These are phyloP conservation scores for Chionomys nivalis DNA, from an alignment of 2,113 vertebrate genomes.

Conservation along the genomic window DNA sequence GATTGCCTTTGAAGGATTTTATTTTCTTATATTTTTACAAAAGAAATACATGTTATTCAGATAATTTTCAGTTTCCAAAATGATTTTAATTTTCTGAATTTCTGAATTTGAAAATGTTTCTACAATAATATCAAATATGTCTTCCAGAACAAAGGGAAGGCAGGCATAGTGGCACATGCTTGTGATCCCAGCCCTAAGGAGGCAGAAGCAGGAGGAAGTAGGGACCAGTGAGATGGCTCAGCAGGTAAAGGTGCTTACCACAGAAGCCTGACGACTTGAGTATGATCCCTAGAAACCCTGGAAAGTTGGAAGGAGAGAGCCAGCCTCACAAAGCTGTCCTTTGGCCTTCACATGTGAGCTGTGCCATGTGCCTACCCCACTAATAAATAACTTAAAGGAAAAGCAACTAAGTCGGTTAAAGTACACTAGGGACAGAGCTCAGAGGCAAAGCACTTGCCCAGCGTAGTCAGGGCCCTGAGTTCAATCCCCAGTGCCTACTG, in stretches of 20 bases:
- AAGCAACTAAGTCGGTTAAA: neutral
- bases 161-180: neutral
- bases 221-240: neutral
- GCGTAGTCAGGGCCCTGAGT: neutral
- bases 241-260: neutral
- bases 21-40: neutral
- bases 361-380: neutral
- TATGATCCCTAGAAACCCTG: neutral
- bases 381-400: neutral
- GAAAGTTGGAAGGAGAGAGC: neutral
- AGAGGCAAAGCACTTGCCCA: neutral
- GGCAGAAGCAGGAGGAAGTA: neutral
- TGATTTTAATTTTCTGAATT: neutral
- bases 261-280: neutral
- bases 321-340: neutral
- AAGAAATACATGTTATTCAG: neutral
- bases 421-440: neutral
- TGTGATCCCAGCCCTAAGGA: neutral
- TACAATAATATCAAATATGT: neutral
- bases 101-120: slow-evolving; percentile 46
- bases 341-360: neutral
- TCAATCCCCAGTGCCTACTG: neutral
- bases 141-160: slow-evolving; percentile 4
- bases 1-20: slow-evolving; percentile 15
- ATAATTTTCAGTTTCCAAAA: neutral